Evolutionary conservation across 2,113 vertebrate genomes (phyloP).

Genomic region (Muntiacus reevesi): DNA sequence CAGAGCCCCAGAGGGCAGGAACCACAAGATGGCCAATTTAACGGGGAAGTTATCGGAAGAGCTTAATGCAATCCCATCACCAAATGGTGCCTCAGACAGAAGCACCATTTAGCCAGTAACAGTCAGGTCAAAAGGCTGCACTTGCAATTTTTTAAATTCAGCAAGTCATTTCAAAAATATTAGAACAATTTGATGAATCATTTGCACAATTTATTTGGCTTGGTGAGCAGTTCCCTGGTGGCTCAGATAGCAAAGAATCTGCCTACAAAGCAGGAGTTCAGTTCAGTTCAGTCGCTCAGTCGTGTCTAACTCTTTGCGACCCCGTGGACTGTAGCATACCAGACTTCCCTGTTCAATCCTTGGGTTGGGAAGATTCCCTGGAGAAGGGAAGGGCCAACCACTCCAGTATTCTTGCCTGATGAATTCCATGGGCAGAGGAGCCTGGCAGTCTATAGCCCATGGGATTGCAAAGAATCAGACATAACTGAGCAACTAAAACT

Average conservation of each 20-base stretch:
- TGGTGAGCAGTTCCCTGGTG: neutral
- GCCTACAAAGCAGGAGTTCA: neutral
- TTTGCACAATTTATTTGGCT: neutral
- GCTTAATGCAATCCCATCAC: neutral
- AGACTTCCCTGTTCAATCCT: neutral
- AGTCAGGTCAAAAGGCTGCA: neutral
- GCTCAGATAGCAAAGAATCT: neutral
- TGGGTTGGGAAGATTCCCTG: neutral
- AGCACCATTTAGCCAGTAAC: neutral
- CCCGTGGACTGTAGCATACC: neutral
- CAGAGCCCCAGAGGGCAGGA: neutral
- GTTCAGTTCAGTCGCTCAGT: neutral
- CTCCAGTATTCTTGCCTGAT: neutral
- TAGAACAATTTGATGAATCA: neutral
- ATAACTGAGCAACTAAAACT: neutral
- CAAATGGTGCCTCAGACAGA: neutral
- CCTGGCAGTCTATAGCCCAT: neutral
- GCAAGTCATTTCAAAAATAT: slow-evolving; percentile 12
- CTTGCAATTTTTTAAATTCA: neutral
- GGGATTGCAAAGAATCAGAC: neutral
- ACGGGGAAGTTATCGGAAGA: neutral
- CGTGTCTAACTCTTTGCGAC: neutral
- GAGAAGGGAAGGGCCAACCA: neutral
- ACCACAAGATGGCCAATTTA: neutral
- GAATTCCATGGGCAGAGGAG: neutral